Evolutionary conservation across 2,797 vertebrate genomes (phyloP).

Genomic region (Pygocentrus nattereri): DNA sequence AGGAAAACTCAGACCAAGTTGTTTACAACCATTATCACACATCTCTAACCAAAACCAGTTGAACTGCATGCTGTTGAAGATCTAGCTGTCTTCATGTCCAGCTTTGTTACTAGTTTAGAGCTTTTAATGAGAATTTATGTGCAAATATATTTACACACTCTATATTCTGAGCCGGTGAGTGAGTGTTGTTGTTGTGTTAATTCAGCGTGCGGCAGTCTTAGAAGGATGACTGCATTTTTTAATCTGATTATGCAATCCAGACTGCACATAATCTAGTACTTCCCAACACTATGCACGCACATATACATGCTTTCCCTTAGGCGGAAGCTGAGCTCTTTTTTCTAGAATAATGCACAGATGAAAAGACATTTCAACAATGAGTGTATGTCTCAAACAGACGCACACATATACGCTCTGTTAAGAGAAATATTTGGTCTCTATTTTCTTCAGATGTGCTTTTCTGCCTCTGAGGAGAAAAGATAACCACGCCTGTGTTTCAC

Average conservation of each 20-base stretch:
- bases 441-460: constrained; percentile 30
- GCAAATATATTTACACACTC: not conserved
- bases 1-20: not conserved
- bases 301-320: not conserved
- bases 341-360: constrained; percentile 11
- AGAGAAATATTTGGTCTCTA: constrained; percentile 22
- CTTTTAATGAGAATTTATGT: not conserved
- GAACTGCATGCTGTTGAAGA: not conserved
- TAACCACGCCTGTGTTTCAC: constrained; percentile 29
- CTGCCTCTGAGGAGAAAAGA: constrained; percentile 2
- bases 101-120: not conserved
- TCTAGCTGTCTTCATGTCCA: not conserved
- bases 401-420: constrained; percentile 9
- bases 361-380: constrained; percentile 5
- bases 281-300: not conserved
- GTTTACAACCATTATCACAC: not conserved
- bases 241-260: constrained; percentile 8
- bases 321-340: constrained; percentile 29
- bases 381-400: not conserved
- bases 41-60: too few relatives aligned
- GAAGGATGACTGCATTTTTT: not conserved
- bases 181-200: not conserved
- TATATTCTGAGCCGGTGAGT: not conserved
- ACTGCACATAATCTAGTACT: not conserved
- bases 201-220: not conserved